phyloP scores from a whole-genome alignment of 2,888 invertebrate genomes.

The Nasonovia ribisnigri region DNA sequence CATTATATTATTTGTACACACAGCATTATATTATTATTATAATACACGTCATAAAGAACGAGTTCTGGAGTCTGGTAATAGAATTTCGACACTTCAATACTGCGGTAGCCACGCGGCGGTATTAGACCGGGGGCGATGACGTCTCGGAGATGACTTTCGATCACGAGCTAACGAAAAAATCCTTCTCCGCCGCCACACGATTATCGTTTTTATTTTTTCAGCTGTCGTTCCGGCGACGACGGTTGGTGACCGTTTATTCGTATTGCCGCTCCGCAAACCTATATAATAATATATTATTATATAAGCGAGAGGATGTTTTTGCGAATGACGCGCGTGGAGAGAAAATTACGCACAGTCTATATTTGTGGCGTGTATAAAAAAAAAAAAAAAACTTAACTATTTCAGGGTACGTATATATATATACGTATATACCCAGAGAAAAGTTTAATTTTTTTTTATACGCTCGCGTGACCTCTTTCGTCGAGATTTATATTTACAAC shows the following conservation, averaged over 20 bases:
- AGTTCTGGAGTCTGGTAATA: not conserved
- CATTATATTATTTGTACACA: not conserved
- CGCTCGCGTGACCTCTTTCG: conserved; percentile 20
- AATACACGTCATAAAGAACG: not conserved
- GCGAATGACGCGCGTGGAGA: not conserved
- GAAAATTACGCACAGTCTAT: not conserved
- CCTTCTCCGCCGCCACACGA: not conserved
- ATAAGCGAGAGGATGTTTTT: not conserved
- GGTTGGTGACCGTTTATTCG: not conserved
- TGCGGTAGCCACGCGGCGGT: not conserved
- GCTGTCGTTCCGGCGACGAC: not conserved
- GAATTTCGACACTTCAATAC: not conserved
- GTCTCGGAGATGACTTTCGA: conserved; percentile 2
- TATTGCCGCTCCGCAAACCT: not conserved
- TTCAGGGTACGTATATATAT: not conserved
- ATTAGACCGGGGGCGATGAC: not conserved
- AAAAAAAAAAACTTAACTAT: not conserved
- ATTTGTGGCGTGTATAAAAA: not conserved
- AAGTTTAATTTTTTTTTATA: not conserved
- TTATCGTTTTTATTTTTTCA: not conserved
- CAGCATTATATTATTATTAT: not conserved
- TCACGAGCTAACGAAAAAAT: not conserved
- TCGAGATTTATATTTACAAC: conserved; percentile 15
- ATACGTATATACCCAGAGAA: not conserved
- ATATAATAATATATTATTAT: not conserved